Base-by-base conservation (phyloP, 2,113 vertebrate species). In the Menidia beryllina region DNA sequence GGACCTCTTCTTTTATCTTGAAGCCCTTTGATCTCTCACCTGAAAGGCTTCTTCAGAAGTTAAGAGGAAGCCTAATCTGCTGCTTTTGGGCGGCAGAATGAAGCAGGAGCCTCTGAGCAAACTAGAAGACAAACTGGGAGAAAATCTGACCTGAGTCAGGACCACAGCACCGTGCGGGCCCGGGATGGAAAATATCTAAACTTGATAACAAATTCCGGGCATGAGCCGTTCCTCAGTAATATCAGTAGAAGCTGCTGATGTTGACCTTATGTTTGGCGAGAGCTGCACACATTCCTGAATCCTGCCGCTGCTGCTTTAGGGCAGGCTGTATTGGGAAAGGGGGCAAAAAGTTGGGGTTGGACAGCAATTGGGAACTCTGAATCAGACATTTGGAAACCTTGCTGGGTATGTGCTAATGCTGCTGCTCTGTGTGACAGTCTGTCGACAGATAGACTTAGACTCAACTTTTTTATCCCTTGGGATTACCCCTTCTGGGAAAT, bases 241-340 rank as follows among this genome's bases (percentile, higher is more conserved):
- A 45, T 62, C 23, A 38, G 15, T 49, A 66, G 24, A 61, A 59
- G 52, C 36, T 79, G 39, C 52, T 63, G 63, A 26, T 59, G 71
- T 50, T 75, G 72, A 69, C 54, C 43, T 68, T 55, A 71, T 76
- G 62, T 69, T 78, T 76, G 74, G 52, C 25, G 5, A 59, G 48
- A 38, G 23, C 3, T 7, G 52, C 48, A 25, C 27, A 73, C 75
- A 87, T 90, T 92, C 86, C 79, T 79, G 41, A n/a, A n/a, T n/a
- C n/a, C 1, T 57, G 69, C 69, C 57, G 71, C 66, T 58, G 68
- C 59, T 63, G 58, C 41, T 34, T 34, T 20, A 17, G 54, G 84
- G 69, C 75, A 82, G 75, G 86, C 77, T 79, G 43, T 49, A 73
- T 58, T 80, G 5, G 60, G 83, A 62, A 47, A 53, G 69, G 54